Evolutionary conservation across 30 jellyfish, hydroid and myxozoan species (phyloP).

Genomic region (Pelagia noctiluca): DNA sequence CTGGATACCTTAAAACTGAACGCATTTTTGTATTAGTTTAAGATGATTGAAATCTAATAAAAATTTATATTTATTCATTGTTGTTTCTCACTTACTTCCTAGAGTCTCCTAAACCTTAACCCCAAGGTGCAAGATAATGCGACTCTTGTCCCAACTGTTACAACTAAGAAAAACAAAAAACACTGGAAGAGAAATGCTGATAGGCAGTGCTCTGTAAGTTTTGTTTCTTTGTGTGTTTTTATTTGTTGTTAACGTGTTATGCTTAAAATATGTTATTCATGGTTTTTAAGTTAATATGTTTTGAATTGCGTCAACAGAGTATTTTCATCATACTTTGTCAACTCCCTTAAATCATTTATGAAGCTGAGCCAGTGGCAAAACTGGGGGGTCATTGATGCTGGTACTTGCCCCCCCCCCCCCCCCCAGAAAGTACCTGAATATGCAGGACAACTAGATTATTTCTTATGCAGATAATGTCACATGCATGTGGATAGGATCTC

Average conservation of each 20-base stretch:
- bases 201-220: conserved; percentile 78
- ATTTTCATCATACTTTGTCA: not conserved
- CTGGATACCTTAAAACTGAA: not conserved
- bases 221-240: not conserved
- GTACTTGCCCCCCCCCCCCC: no score
- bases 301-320: not conserved
- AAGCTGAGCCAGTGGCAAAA: not conserved
- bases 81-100: not conserved
- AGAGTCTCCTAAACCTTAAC: conserved; percentile 84
- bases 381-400: not conserved
- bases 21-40: not conserved
- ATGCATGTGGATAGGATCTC: no score
- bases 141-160: conserved; percentile 75
- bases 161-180: conserved; percentile 74
- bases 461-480: no score
- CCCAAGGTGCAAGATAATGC: conserved; percentile 85
- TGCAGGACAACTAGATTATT: no score
- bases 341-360: not conserved
- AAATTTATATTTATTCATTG: not conserved
- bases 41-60: not conserved
- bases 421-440: no score
- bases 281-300: not conserved
- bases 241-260: not conserved
- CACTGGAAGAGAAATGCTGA: conserved; percentile 94
- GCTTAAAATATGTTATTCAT: not conserved